Evolutionary conservation across 2,797 vertebrate species (phyloP).

Genomic region (Meriones psammophilus): DNA sequence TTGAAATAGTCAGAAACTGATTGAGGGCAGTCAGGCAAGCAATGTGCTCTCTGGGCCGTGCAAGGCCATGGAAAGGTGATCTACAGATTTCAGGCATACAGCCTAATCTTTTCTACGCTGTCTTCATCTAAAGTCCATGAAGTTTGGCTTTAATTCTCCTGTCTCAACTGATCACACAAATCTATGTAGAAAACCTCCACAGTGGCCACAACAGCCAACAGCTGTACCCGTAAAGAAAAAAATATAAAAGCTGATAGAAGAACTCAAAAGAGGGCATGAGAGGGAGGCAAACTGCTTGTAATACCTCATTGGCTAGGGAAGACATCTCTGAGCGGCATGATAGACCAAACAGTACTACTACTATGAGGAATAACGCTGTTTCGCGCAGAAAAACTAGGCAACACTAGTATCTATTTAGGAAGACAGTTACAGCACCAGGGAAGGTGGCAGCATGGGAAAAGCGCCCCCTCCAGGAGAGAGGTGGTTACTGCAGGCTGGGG

Average conservation of each 20-base stretch:
- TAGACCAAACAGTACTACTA: background rate
- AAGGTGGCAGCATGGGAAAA: background rate
- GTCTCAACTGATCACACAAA: background rate
- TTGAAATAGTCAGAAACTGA: background rate
- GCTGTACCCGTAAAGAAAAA: background rate
- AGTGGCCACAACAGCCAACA: background rate
- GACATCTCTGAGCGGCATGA: background rate
- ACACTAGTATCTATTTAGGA: background rate
- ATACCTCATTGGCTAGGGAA: background rate
- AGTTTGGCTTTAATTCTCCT: background rate
- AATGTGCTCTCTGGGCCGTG: background rate
- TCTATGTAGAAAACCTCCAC: background rate
- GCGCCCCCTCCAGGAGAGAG: background rate
- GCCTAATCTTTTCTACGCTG: rapidly evolving
- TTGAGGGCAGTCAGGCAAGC: background rate
- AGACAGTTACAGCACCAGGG: background rate
- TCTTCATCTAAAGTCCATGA: background rate
- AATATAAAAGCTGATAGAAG: background rate
- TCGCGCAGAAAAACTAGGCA: background rate
- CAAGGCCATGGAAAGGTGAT: background rate
- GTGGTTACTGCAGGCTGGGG: constrained; percentile 16
- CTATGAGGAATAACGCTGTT: background rate
- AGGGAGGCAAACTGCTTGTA: background rate
- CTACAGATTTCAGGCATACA: background rate
- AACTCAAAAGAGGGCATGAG: background rate